These are phyloP conservation scores for Triplophysa dalaica DNA, from an alignment of 2,113 vertebrate species.

Conservation along the genomic window DNA sequence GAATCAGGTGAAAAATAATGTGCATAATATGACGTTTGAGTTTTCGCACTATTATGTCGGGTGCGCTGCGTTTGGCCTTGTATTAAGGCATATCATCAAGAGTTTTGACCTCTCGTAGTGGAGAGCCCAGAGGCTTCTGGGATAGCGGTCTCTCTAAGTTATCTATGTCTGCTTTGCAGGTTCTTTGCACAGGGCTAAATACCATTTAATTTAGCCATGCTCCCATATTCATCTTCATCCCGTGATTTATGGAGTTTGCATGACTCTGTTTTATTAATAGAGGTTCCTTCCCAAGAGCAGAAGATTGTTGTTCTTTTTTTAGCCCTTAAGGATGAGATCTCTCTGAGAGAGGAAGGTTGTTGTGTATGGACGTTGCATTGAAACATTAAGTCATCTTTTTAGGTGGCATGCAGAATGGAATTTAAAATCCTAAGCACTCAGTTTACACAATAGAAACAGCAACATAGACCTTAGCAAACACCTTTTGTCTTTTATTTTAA, in stretches of 20 bases:
- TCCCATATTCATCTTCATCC: slow-evolving; percentile 75
- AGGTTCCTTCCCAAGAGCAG: background rate
- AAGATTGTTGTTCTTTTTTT: background rate
- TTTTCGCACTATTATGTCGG: slow-evolving; percentile 39
- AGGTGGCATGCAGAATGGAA: too few species aligned
- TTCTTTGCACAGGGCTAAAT: slow-evolving; percentile 78
- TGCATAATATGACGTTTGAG: slow-evolving; percentile 39
- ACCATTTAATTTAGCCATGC: slow-evolving; percentile 79
- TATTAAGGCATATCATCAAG: slow-evolving; percentile 71
- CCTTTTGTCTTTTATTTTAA: background rate
- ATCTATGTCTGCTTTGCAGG: slow-evolving; percentile 66
- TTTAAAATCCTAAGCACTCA: too few species aligned
- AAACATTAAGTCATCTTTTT: too few species aligned
- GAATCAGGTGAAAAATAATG: slow-evolving; percentile 24
- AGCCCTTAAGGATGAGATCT: background rate
- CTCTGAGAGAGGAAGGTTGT: too few species aligned
- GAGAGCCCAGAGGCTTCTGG: slow-evolving; percentile 47
- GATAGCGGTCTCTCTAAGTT: slow-evolving; percentile 58
- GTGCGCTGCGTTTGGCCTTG: slow-evolving; percentile 65
- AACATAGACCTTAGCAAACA: too few species aligned
- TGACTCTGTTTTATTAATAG: slow-evolving; percentile 42
- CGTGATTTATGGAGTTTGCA: slow-evolving; percentile 73
- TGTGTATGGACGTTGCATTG: too few species aligned
- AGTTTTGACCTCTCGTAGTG: slow-evolving; percentile 63
- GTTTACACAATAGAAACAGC: too few species aligned